phyloP scores from a whole-genome alignment of 2,797 vertebrate species.

The Phrynocephalus vlangalii region DNA sequence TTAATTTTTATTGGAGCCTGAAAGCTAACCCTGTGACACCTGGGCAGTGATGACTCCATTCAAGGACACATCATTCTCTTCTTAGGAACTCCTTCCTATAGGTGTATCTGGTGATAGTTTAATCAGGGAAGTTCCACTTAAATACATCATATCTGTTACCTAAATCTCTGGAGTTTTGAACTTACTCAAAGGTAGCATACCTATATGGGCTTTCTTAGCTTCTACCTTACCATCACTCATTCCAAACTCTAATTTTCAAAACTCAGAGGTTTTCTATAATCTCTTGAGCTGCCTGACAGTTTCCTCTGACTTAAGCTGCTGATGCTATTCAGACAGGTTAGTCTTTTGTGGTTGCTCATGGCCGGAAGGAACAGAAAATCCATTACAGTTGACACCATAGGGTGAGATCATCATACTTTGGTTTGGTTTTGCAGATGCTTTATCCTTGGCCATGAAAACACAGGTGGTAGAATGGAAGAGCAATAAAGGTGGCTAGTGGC shows the following conservation, averaged over 20 bases:
- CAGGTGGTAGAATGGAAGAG: not conserved
- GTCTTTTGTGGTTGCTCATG: not conserved
- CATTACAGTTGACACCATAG: constrained; percentile 43
- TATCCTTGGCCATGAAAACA: not conserved
- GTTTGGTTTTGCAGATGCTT: constrained; percentile 2
- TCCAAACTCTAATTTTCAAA: constrained; percentile 20
- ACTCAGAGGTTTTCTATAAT: constrained; percentile 22
- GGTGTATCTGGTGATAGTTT: not conserved
- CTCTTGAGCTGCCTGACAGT: constrained; percentile 19
- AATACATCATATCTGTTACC: not conserved
- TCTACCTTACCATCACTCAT: not conserved
- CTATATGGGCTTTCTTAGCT: not conserved
- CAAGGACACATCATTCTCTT: not conserved
- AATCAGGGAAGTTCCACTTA: not conserved
- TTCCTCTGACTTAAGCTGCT: constrained; percentile 23
- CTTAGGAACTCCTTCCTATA: not conserved
- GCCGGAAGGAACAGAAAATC: not conserved
- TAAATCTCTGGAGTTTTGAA: not conserved
- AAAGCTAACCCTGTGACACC: not conserved
- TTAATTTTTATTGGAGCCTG: too few species aligned
- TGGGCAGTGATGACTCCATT: not conserved
- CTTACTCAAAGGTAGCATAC: not conserved
- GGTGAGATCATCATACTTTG: constrained; percentile 18
- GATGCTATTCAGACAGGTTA: constrained; percentile 53
- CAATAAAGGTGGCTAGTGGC: not conserved